A percentile compares a stretch with the other conserved stretches of the same genome.
These are phyloP conservation scores for Pteria penguin DNA, from an alignment of 2,888 invertebrate genomes.

Conservation along the genomic window DNA sequence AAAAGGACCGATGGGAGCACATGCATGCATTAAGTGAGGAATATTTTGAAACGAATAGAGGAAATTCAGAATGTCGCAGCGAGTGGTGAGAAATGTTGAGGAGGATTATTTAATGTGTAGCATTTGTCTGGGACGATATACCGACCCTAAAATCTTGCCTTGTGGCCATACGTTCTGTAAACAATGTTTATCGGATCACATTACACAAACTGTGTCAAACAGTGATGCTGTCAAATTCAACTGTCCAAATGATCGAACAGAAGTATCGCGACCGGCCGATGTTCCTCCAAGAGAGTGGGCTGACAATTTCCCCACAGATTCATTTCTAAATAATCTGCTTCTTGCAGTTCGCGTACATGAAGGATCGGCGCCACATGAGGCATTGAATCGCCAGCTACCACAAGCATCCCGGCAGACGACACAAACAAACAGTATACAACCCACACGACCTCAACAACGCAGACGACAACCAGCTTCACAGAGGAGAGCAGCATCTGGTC, in stretches of 20 bases:
- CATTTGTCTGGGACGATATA: slow-evolving; percentile 58
- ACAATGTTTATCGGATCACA: slow-evolving; percentile 57
- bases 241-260: slow-evolving; percentile 59
- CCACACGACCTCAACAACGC: neutral
- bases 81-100: slow-evolving; percentile 59
- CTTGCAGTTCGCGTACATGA: slow-evolving; percentile 57
- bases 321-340: slow-evolving; percentile 53
- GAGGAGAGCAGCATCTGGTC: neutral
- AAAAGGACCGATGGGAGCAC: too few relatives aligned
- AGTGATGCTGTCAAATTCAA: slow-evolving; percentile 45
- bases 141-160: slow-evolving; percentile 55
- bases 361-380: slow-evolving; percentile 5
- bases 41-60: too few relatives aligned
- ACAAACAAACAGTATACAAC: neutral
- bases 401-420: neutral
- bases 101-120: slow-evolving; percentile 62
- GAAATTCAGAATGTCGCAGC: slow-evolving; percentile 54
- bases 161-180: slow-evolving; percentile 63
- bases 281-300: slow-evolving; percentile 57
- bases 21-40: too few relatives aligned
- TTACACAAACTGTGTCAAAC: slow-evolving; percentile 57
- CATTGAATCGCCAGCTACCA: neutral
- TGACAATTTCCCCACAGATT: slow-evolving; percentile 52
- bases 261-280: slow-evolving; percentile 49
- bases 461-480: neutral